Evolutionary conservation across 92 coral and sea anemone genomes (phyloP).

Genomic region (Actinernus sp.): DNA sequence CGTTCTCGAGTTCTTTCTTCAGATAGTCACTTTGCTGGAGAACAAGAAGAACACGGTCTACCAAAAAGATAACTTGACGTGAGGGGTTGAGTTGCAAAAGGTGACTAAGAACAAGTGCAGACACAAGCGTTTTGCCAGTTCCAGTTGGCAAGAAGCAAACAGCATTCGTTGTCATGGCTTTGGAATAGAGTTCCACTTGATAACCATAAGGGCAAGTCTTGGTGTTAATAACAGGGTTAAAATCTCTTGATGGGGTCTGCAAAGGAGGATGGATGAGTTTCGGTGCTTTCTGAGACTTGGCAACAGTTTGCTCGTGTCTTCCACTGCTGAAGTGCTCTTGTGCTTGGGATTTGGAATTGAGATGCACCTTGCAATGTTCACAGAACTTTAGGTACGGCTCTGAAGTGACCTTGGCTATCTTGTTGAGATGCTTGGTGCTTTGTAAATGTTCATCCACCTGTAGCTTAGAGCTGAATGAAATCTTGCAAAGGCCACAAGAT

Average conservation of each 20-base stretch:
- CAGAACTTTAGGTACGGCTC: constrained; percentile 79
- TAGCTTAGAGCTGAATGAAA: constrained; percentile 64
- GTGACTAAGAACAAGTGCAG: constrained; percentile 79
- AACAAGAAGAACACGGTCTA: constrained; percentile 88
- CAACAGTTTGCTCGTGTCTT: constrained; percentile 93
- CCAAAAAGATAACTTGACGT: constrained; percentile 89
- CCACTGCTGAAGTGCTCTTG: constrained; percentile 92
- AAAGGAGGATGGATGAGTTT: constrained; percentile 55
- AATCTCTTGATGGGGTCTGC: constrained; percentile 32
- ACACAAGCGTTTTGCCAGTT: constrained; percentile 86
- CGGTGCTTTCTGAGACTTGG: constrained; percentile 87
- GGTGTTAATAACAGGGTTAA: constrained; percentile 32
- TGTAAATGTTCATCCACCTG: constrained; percentile 88
- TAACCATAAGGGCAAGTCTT: constrained; percentile 72
- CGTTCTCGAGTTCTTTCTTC: constrained; percentile 66
- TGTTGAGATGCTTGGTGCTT: constrained; percentile 92
- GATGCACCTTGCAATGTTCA: constrained; percentile 83
- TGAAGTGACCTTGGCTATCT: constrained; percentile 72
- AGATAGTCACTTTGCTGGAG: constrained; percentile 85
- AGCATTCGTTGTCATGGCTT: constrained; percentile 78
- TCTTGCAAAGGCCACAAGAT: constrained; percentile 83
- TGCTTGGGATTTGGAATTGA: constrained; percentile 94
- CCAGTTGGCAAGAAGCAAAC: constrained; percentile 98
- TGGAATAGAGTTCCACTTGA: constrained; percentile 79
- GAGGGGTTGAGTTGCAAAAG: constrained; percentile 81